Conservation (phyloP, 1,140 invertebrate genomes). For the Triops cancriformis region DNA sequence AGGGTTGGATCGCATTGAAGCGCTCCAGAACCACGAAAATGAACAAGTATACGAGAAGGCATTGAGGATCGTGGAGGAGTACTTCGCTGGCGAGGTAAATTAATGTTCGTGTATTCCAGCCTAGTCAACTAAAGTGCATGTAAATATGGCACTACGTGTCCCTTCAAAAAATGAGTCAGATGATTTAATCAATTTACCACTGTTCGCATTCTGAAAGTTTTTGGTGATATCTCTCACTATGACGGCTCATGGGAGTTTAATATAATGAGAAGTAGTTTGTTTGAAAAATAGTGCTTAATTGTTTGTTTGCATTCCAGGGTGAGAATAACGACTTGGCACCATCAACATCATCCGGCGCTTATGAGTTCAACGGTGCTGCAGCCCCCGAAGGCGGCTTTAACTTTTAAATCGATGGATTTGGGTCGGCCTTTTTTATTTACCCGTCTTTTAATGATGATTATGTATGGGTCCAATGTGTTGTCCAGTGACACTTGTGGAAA, state of each 20-base stretch:
- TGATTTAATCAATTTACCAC: slow-evolving; percentile 11
- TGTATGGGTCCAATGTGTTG: background rate
- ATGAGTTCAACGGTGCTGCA: slow-evolving; percentile 20
- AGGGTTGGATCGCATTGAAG: slow-evolving; percentile 66
- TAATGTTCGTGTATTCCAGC: background rate
- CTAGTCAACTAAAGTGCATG: background rate
- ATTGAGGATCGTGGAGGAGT: slow-evolving; percentile 69
- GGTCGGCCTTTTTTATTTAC: background rate
- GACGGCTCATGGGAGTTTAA: background rate
- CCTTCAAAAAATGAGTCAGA: background rate
- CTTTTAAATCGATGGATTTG: slow-evolving; percentile 27
- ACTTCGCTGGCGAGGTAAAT: slow-evolving; percentile 53
- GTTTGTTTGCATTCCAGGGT: slow-evolving; percentile 26
- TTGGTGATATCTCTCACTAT: slow-evolving; percentile 15
- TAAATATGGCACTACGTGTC: too few relatives aligned
- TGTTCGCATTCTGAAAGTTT: slow-evolving; percentile 24
- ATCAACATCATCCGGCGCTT: slow-evolving; percentile 26
- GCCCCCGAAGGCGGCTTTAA: slow-evolving; percentile 32
- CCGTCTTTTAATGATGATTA: background rate
- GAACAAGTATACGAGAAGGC: slow-evolving; percentile 75
- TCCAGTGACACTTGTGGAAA: background rate
- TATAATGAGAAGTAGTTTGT: background rate
- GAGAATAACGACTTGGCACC: slow-evolving; percentile 31
- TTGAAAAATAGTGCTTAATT: background rate
- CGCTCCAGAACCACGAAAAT: slow-evolving; percentile 63